These are phyloP conservation scores for Alces alces DNA, from an alignment of 2,113 vertebrate species.

Conservation along the genomic window DNA sequence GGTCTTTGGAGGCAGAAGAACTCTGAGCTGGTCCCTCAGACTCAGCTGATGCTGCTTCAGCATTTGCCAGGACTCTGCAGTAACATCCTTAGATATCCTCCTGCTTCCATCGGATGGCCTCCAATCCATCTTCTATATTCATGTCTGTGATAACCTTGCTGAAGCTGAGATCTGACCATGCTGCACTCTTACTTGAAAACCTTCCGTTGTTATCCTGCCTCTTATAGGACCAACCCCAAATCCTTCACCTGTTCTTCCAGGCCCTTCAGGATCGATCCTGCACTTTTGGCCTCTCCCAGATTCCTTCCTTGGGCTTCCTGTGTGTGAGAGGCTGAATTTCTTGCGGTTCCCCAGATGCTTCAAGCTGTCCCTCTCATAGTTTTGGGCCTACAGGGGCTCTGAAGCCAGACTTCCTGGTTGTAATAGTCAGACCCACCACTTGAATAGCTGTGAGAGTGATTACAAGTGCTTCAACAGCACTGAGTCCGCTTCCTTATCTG, in stretches of 20 bases:
- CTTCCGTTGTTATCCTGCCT: not conserved
- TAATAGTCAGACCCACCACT: not conserved
- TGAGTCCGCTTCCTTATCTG: not conserved
- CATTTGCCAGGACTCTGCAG: not conserved
- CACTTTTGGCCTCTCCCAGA: not conserved
- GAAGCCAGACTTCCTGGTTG: not conserved
- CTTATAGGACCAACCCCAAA: not conserved
- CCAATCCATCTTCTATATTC: not conserved
- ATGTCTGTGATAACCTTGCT: not conserved
- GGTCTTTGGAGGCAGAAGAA: not conserved
- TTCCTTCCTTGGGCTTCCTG: not conserved
- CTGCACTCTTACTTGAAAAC: not conserved
- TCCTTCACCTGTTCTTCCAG: not conserved
- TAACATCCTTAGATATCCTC: no score
- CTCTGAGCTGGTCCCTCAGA: not conserved
- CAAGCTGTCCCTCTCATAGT: not conserved
- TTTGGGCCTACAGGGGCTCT: not conserved
- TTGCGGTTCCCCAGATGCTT: not conserved
- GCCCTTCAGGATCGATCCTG: not conserved
- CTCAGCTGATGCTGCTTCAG: not conserved
- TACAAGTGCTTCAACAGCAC: not conserved
- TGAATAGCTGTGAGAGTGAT: not conserved
- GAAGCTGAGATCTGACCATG: not conserved
- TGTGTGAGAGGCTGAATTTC: not conserved
- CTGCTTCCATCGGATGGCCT: not conserved